phyloP scores from a whole-genome alignment of 53 echinoderm and acorn worm genomes.

The Echinometra lucunter region DNA sequence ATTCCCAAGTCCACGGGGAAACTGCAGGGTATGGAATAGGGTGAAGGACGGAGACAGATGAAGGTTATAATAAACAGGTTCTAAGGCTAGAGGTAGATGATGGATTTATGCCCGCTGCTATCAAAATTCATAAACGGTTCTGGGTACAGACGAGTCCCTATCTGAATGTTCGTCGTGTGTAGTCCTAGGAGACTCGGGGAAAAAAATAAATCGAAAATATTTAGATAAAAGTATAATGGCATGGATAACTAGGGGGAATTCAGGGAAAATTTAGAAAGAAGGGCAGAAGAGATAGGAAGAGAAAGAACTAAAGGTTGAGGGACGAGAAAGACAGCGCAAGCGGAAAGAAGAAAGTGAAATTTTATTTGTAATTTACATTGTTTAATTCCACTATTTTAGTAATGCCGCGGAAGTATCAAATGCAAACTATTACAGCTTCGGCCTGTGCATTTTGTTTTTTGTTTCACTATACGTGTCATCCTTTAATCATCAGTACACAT shows the following conservation, averaged over 20 bases:
- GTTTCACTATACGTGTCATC: too few species aligned
- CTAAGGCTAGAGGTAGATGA: neutral
- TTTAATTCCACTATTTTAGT: too few species aligned
- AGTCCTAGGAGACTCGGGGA: neutral
- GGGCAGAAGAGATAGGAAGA: neutral
- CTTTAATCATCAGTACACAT: too few species aligned
- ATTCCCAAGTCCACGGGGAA: slow-evolving; percentile 36
- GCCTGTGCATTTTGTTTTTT: too few species aligned
- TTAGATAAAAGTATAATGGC: neutral
- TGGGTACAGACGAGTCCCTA: neutral
- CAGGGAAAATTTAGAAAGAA: too few species aligned
- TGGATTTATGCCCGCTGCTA: slow-evolving; percentile 39
- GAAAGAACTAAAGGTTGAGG: neutral
- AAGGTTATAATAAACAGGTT: slow-evolving; percentile 46
- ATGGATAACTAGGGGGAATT: neutral
- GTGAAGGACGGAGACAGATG: slow-evolving; percentile 14
- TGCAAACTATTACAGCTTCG: too few species aligned
- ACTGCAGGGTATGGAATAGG: neutral
- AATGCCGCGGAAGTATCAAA: too few species aligned
- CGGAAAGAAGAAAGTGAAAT: neutral
- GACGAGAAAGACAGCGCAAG: neutral
- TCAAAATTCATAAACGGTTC: slow-evolving; percentile 42
- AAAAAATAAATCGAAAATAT: neutral
- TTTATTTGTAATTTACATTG: too few species aligned
- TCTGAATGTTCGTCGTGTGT: slow-evolving; percentile 1